Percentiles rank a stretch among this genome's conserved stretches.
These are phyloP conservation scores for Epirrhoe tristata DNA, from an alignment of 2,888 invertebrate species.

Conservation along the genomic window DNA sequence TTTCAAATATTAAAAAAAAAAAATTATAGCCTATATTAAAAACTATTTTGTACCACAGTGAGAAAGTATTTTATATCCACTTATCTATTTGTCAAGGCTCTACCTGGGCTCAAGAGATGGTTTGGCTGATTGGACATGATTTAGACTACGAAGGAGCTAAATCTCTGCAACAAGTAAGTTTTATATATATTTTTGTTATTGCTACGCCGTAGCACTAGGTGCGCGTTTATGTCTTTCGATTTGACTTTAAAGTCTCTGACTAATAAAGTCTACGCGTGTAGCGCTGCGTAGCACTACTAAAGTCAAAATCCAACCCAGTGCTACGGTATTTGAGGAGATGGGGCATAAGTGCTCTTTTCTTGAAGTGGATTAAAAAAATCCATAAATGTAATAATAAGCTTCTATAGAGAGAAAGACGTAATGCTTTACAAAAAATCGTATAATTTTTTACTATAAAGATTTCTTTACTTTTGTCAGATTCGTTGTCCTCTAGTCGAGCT, in stretches of 20 bases:
- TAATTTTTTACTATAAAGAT: no score
- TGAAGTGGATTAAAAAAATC: neutral
- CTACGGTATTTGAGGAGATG: neutral
- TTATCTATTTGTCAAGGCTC: conserved; percentile 86
- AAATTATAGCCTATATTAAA: no score
- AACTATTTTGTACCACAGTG: neutral
- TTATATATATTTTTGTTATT: conserved; percentile 3
- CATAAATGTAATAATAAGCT: neutral
- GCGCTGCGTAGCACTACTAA: neutral
- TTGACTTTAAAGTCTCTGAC: no score
- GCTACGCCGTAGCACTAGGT: conserved; percentile 19
- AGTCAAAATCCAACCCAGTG: neutral
- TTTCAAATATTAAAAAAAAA: neutral
- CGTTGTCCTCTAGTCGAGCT: conserved; percentile 92
- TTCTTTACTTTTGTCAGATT: conserved; percentile 71
- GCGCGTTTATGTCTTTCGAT: conserved; percentile 6
- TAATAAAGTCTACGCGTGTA: conserved; percentile 6
- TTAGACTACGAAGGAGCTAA: conserved; percentile 91
- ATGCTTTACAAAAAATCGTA: no score
- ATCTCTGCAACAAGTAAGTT: conserved; percentile 79
- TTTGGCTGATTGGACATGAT: conserved; percentile 94
- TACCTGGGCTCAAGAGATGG: conserved; percentile 97
- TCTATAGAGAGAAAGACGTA: no score
- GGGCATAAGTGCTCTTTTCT: neutral
- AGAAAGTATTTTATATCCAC: conserved; percentile 1